Base-by-base conservation (phyloP, 2,888 invertebrate genomes). In the Coenonympha arcania region DNA sequence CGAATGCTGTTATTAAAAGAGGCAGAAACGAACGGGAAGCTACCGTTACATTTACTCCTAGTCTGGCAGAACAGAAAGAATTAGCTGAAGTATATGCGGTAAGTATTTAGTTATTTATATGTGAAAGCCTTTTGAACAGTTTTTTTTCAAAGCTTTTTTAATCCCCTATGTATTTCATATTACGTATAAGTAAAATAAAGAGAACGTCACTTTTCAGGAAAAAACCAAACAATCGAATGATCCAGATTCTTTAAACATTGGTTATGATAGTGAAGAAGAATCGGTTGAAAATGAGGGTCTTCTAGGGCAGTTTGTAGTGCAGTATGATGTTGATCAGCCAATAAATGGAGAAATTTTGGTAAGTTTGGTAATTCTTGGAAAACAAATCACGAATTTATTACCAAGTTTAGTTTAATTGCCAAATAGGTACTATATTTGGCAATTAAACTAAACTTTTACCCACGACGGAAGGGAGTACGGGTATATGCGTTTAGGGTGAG, bases 251-350 rank as follows among this genome's bases (percentile, higher is more conserved):
- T 28, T 43, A 13, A 46, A 46, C 9, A 44, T 42, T 6, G 50
- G 50, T 30, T 54, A 50, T 33, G 19, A 42, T 1, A 22, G 26
- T 16, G 44, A 33, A 11, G 56, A 58, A 6, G 50, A 58, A 4
- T 33, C 49, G 1, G 28, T 22, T 1, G 48, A 56, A 0, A 46
- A 48, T 6, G 54, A 80, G 48, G 89, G 89, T 4, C 34, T 72
- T 8, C 33, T 83, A 30, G 90, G 90, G n/a, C 88, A 90, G 63
- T 89, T 91, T 60, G 80, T 89, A 9, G 88, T 91, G 2, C 88
- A 89, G 57, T 91, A 91, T 65, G 90, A 91, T 59, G 89, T 91
- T 1, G 85, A 88, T 50, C 77, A 89, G 31, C 70, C 80, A 3
- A 69, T 78, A 50, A 86, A 83, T 22, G 90, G 89, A 46, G 87